These are phyloP conservation scores for Hirtodrosophila cameraria DNA, from an alignment of 2,888 invertebrate genomes.

Conservation along the genomic window DNA sequence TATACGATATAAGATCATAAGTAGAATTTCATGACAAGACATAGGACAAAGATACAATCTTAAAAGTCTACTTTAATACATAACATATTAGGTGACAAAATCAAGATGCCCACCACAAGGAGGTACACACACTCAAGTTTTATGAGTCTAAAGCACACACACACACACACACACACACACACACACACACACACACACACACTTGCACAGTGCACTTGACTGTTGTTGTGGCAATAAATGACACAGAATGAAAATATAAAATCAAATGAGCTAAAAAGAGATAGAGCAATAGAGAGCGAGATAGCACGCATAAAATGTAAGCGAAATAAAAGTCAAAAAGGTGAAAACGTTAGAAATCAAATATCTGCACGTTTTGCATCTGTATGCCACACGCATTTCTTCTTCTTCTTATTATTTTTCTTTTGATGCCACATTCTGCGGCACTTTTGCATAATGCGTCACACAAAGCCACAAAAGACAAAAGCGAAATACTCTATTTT, in stretches of 20 bases:
- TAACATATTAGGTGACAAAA: no score
- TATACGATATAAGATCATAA: no score
- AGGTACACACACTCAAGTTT: no score
- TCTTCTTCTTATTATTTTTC: no score
- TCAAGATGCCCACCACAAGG: no score
- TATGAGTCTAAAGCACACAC: no score
- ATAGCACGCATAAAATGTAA: slow-evolving; percentile 11
- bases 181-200: no score
- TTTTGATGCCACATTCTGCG: slow-evolving; percentile 44
- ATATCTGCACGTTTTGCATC: slow-evolving; percentile 13
- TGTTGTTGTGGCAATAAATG: slow-evolving; percentile 44
- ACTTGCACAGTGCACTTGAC: slow-evolving; percentile 42
- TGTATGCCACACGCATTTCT: neutral
- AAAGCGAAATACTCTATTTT: slow-evolving; percentile 12
- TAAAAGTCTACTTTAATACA: no score
- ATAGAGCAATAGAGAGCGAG: no score
- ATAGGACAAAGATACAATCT: no score
- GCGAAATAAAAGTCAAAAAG: slow-evolving; percentile 20
- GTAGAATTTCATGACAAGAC: no score
- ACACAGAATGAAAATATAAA: slow-evolving; percentile 21
- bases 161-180: no score
- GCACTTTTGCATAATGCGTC: slow-evolving; percentile 34
- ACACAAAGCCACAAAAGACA: slow-evolving; percentile 29
- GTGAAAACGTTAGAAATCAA: slow-evolving; percentile 24
- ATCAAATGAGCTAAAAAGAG: slow-evolving; percentile 4